Percentiles rank a stretch among this genome's conserved stretches.
These are phyloP conservation scores for Glossophaga mutica DNA, from an alignment of 2,797 vertebrate species.

Conservation along the genomic window DNA sequence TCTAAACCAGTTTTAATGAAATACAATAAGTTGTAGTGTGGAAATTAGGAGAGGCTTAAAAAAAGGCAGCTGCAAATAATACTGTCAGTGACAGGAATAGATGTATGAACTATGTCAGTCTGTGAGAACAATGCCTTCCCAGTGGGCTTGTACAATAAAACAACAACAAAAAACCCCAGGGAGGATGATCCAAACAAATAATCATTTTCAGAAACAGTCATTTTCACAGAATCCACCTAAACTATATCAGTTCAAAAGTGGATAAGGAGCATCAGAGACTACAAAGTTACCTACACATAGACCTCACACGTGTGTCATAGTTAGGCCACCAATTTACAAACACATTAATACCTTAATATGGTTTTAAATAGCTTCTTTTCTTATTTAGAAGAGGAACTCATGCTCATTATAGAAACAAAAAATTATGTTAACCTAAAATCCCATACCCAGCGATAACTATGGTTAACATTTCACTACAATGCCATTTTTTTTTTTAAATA, in stretches of 20 bases:
- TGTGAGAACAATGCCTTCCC: constrained; percentile 28
- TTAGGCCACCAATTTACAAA: neutral
- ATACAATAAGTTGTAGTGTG: constrained; percentile 69
- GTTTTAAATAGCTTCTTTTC: neutral
- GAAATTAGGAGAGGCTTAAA: constrained; percentile 66
- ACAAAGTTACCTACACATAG: neutral
- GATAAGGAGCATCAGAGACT: neutral
- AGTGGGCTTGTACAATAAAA: neutral
- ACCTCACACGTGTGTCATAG: neutral
- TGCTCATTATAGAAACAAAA: neutral
- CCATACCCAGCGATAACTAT: neutral
- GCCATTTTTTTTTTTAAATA: neutral
- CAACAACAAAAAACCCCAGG: neutral
- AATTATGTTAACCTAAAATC: neutral
- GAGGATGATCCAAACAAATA: neutral
- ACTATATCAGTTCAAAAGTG: neutral
- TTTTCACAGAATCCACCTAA: neutral
- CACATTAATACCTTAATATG: neutral
- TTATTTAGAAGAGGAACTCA: neutral
- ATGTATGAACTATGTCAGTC: neutral
- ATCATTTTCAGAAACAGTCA: constrained; percentile 21
- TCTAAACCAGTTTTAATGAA: constrained; percentile 77
- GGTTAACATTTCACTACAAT: neutral
- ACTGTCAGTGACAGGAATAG: constrained; percentile 39
- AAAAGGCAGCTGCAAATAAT: constrained; percentile 48